Conservation (phyloP, 1,140 invertebrate genomes). For the Drosophila persimilis region DNA sequence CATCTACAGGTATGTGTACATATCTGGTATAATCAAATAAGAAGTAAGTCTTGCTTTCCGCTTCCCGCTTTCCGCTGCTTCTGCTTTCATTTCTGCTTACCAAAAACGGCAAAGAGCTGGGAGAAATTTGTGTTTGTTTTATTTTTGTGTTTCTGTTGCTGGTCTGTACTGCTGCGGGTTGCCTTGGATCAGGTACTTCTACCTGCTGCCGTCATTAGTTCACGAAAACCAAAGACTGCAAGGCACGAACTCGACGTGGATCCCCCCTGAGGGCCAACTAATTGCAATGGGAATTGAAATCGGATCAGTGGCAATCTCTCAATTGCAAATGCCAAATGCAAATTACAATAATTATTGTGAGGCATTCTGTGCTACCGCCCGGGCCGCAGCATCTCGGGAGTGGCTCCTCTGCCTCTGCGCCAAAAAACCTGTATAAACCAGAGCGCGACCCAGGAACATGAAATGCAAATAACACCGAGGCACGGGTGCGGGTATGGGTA, state of each 20-base stretch:
- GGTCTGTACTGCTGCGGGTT: slow-evolving; percentile 46
- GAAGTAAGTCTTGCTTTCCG: slow-evolving; percentile 58
- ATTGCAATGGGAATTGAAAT: slow-evolving; percentile 29
- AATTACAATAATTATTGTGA: slow-evolving; percentile 74
- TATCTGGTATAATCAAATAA: slow-evolving; percentile 65
- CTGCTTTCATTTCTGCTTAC: slow-evolving; percentile 78
- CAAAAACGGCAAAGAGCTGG: slow-evolving; percentile 65
- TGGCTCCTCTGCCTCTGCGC: background rate
- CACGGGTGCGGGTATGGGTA: slow-evolving; percentile 26
- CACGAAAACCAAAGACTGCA: slow-evolving; percentile 67
- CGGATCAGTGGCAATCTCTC: slow-evolving; percentile 52
- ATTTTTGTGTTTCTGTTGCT: slow-evolving; percentile 11
- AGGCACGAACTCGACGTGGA: slow-evolving; percentile 58
- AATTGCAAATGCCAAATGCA: slow-evolving; percentile 55
- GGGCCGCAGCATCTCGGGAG: slow-evolving; percentile 7
- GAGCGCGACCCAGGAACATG: slow-evolving; percentile 47
- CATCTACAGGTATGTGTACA: slow-evolving; percentile 6
- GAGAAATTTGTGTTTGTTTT: slow-evolving; percentile 64
- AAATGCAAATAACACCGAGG: slow-evolving; percentile 56
- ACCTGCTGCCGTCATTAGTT: slow-evolving; percentile 47
- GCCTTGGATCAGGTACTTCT: slow-evolving; percentile 5
- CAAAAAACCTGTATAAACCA: slow-evolving; percentile 56
- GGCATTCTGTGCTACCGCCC: slow-evolving; percentile 44
- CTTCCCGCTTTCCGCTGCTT: slow-evolving; percentile 18
- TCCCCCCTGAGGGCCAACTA: slow-evolving; percentile 16